These are phyloP conservation scores for Salarias fasciatus DNA, from an alignment of 2,797 vertebrate genomes.

Conservation along the genomic window DNA sequence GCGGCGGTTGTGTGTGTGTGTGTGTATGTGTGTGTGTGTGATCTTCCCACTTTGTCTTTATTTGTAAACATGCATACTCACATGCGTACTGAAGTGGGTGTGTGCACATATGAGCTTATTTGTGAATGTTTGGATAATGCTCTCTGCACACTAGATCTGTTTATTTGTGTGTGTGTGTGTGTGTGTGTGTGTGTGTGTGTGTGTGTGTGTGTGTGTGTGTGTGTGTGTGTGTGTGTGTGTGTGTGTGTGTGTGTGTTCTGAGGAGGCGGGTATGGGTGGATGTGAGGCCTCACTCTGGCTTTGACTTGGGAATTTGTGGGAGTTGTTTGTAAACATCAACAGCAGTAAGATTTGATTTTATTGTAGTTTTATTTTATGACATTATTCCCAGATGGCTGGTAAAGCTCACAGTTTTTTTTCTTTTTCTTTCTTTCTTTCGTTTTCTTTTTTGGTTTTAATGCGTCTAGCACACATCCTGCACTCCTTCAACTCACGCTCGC, in stretches of 20 bases:
- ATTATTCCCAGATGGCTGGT: conserved; percentile 79
- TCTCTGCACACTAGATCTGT: conserved; percentile 47
- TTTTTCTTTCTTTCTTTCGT: neutral
- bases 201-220: conserved; percentile 17
- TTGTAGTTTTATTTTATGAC: conserved; percentile 74
- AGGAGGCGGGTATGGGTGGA: conserved; percentile 27
- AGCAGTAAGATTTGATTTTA: conserved; percentile 75
- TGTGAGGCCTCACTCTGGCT: conserved; percentile 32
- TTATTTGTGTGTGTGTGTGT: conserved; percentile 59
- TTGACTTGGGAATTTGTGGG: conserved; percentile 37
- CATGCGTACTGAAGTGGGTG: conserved; percentile 53
- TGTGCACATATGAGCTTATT: conserved; percentile 56
- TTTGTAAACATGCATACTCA: conserved; percentile 67
- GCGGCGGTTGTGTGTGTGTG: conserved; percentile 30
- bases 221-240: conserved; percentile 27
- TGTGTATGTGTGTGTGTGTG: conserved; percentile 33
- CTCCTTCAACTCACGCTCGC: conserved; percentile 27
- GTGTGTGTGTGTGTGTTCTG: conserved; percentile 17
- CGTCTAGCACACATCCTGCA: conserved; percentile 50
- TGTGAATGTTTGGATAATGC: conserved; percentile 72
- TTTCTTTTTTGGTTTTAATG: conserved; percentile 20
- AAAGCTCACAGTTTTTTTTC: conserved; percentile 33
- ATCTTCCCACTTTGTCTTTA: conserved; percentile 65
- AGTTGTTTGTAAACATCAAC: conserved; percentile 81
- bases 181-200: conserved; percentile 26